Evolutionary conservation across 2,113 vertebrate genomes (phyloP).

Genomic region (Protomyctophum bolini): DNA sequence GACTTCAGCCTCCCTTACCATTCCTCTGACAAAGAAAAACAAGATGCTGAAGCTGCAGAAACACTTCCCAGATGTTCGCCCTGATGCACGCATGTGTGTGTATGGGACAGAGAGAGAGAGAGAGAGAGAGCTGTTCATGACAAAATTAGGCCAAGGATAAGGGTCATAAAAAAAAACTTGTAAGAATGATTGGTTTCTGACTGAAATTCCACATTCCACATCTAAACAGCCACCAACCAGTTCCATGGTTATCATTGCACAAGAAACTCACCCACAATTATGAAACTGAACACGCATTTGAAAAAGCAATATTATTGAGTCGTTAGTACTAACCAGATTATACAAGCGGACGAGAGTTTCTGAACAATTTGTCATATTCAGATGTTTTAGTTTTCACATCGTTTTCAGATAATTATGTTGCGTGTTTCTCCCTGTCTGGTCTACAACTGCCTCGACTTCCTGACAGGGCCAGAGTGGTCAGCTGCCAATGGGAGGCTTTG

Average conservation of each 20-base stretch:
- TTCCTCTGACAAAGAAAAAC: slow-evolving; percentile 50
- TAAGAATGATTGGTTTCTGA: slow-evolving; percentile 27
- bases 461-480: not conserved
- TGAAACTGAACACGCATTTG: no score
- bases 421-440: not conserved
- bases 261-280: not conserved
- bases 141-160: slow-evolving; percentile 3
- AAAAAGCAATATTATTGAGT: no score
- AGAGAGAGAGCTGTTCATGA: slow-evolving; percentile 6
- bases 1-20: slow-evolving; percentile 22
- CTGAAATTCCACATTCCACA: no score
- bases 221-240: slow-evolving; percentile 19
- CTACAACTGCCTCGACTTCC: not conserved
- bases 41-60: slow-evolving; percentile 59
- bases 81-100: slow-evolving; percentile 25
- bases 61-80: slow-evolving; percentile 58
- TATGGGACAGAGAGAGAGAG: not conserved
- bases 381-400: no score
- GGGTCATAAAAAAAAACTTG: slow-evolving; percentile 17
- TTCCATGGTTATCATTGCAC: slow-evolving; percentile 16
- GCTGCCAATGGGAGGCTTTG: not conserved
- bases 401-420: not conserved
- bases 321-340: slow-evolving; percentile 5
- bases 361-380: no score
- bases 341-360: slow-evolving; percentile 15